Percentiles rank a stretch among this genome's conserved stretches.
phyloP scores from a whole-genome alignment of 2,797 vertebrate species.

The Babyrousa celebensis region DNA sequence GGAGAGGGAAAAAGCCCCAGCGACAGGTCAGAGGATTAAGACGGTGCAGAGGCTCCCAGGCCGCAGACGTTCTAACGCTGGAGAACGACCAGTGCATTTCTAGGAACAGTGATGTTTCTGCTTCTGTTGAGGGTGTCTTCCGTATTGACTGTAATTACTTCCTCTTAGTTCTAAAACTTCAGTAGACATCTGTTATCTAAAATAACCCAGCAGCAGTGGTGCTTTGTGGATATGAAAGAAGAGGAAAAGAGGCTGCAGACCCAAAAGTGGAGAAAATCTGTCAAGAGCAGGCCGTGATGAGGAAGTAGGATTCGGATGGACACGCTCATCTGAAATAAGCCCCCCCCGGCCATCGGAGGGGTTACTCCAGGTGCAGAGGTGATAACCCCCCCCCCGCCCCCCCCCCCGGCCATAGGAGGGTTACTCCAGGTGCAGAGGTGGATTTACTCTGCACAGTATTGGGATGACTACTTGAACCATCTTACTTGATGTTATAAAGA shows the following conservation, averaged over 20 bases:
- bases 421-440: neutral
- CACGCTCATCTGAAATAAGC: neutral
- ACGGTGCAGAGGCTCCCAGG: neutral
- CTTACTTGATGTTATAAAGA: neutral
- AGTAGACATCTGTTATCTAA: conserved; percentile 12
- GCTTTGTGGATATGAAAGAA: conserved; percentile 1
- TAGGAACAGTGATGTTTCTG: neutral
- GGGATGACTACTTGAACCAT: neutral
- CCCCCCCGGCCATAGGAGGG: too few species aligned
- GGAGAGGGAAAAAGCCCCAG: neutral
- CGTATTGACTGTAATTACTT: neutral
- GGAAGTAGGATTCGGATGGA: neutral
- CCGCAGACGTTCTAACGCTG: neutral
- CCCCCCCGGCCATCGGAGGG: neutral
- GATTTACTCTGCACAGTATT: neutral
- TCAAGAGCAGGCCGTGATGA: neutral
- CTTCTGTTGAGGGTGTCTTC: neutral
- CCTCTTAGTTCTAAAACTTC: neutral
- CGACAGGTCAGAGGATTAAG: neutral
- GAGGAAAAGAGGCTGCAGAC: neutral
- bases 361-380: neutral
- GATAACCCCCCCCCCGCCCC: too few species aligned
- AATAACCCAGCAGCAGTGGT: neutral
- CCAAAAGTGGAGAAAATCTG: conserved; percentile 18
- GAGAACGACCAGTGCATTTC: neutral